Evolutionary conservation across 2,113 vertebrate genomes (phyloP), one percentile per base, ranked within the genome.

Genomic region (Polypterus bichir): DNA sequence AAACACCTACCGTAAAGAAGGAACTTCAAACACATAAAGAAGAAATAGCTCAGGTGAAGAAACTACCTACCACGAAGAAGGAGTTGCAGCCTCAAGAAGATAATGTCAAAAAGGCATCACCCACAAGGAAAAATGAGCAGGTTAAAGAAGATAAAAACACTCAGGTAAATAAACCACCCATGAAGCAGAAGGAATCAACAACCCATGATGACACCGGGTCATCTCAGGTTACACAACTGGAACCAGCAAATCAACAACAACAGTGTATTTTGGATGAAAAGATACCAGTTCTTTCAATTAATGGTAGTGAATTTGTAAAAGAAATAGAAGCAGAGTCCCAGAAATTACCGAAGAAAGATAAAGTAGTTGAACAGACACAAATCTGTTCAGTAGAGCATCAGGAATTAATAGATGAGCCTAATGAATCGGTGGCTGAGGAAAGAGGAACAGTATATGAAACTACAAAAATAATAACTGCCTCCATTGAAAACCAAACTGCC

Each of bases 81-180:
- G 46, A 60, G 47, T 60, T 65, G 59, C 54, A 52, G 4, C 10
- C 44, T 48, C 55, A 74, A 7, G 44, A 62, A 27, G 27, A 27
- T 27, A 27, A 27, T 27, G 27, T 27, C 27, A 27, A 27, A 27
- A 27, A 27, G 27, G 27, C 27, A 27, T 27, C 27, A 27, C 27
- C 27, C 27, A 27, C 27, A 27, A 27, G 27, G 27, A 27, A 27
- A 27, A 27, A 27, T 27, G 27, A 2, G 27, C 27, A 27, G 27
- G 27, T 27, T 27, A 27, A 27, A 27, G 27, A 27, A 27, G 27
- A 27, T 27, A 27, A 27, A 27, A 27, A 27, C 27, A 27, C 27
- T 27, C 27, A 27, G 27, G 27, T 27, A 27, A 27, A 27, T 27
- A 1, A 27, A 27, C 27, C 27, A 27, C 27, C 27, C 27, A 27